Base-by-base conservation (phyloP, 2,888 invertebrate genomes). In the Chelonus formosanus region DNA sequence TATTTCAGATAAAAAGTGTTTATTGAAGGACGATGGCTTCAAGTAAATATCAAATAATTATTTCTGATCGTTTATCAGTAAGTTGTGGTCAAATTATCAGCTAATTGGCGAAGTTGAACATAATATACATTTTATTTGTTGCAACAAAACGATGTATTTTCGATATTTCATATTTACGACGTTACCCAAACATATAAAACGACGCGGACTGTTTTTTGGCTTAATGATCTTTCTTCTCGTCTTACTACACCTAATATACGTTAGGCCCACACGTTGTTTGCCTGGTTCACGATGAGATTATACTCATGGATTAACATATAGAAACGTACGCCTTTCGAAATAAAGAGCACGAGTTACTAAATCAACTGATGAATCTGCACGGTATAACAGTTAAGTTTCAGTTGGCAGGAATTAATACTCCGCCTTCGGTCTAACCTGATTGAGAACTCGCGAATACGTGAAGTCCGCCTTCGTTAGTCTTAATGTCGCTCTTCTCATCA, bases 161-260 rank as follows among this genome's bases (percentile, higher is more conserved):
- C 50, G 32, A 72, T 84, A 84, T 83, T 84, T 84, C 80, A 84
- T 82, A 82, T 82, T 84, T 83, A 84, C 80, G 83, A 84, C 76
- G 81, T 59, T 53, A 44, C 61, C 43, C 61, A 34, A 66, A 40
- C 72, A 73, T 75, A 75, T 72, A 78, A 76, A 76, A 76, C 74
- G 67, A 70, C 63, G 44, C 59, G 48, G 60, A 67, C 40, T 60
- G 40, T 66, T 66, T 59, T 56, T 50, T 50, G 52, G 36, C 57
- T 62, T 66, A 61, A 66, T 66, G 65, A 66, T 60, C 67, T 62
- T 62, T 61, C 63, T 56, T 48, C 45, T n/a, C 32, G 59, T 4
- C 40, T 40, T 5, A 40, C 40, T 52, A 50, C 20, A 63, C 47
- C 45, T 57, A 56, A 40, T 40, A 40, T 5, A 40, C 40, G 40